phyloP scores from a whole-genome alignment of 2,888 invertebrate species.

The Andrena flavipes region DNA sequence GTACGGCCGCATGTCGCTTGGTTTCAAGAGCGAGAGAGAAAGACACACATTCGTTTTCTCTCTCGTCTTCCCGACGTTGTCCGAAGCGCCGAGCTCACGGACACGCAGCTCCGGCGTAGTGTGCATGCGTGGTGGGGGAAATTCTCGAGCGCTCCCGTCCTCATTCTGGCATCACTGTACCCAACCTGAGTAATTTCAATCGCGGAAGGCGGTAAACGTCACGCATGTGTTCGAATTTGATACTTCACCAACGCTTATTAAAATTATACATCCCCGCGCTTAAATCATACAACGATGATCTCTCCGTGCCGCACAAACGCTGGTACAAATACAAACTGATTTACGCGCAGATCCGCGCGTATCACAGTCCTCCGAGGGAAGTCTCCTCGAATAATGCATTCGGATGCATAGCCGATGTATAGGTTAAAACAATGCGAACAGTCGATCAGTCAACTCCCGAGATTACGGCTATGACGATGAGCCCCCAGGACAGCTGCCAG shows the following conservation, averaged over 20 bases:
- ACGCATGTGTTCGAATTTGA: neutral
- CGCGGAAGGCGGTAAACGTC: slow-evolving; percentile 30
- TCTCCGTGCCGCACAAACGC: neutral
- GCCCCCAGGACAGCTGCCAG: neutral
- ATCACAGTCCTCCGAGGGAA: no score
- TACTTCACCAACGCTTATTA: neutral
- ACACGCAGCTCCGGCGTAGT: no score
- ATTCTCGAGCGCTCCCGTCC: no score
- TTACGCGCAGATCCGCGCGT: neutral
- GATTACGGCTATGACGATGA: slow-evolving; percentile 29
- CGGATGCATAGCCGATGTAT: neutral
- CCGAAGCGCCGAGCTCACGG: no score
- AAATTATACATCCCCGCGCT: no score
- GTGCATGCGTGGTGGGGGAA: no score
- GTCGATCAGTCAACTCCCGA: neutral
- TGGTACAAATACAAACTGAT: neutral
- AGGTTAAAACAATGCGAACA: slow-evolving; percentile 13
- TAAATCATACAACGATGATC: neutral
- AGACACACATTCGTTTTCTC: no score
- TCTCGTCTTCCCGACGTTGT: no score
- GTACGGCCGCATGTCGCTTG: no score
- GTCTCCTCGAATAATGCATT: neutral
- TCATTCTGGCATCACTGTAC: no score
- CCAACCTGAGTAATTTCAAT: neutral
- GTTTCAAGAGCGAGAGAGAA: no score